Percentiles rank a stretch among this genome's conserved stretches.
Evolutionary conservation across 2,113 vertebrate species (phyloP).

Genomic region (Rhynchomys soricoides): DNA sequence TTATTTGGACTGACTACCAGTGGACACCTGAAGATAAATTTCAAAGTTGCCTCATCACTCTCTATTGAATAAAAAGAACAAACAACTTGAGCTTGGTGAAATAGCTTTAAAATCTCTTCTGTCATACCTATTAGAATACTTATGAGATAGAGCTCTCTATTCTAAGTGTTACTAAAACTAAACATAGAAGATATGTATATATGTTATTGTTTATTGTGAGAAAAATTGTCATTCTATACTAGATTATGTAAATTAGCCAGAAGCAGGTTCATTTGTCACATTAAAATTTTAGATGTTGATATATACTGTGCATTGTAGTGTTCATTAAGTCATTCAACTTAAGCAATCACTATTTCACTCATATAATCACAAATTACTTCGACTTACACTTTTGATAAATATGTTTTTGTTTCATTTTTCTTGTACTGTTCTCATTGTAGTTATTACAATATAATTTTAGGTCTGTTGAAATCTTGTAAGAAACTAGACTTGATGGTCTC

Average conservation of each 20-base stretch:
- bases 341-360: slow-evolving; percentile 2
- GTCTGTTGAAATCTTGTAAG: background rate
- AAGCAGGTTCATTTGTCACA: background rate
- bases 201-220: background rate
- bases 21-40: background rate
- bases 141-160: slow-evolving; percentile 7
- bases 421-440: background rate
- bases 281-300: slow-evolving; percentile 32
- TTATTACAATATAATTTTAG: background rate
- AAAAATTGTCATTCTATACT: background rate
- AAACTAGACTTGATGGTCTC: background rate
- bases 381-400: background rate
- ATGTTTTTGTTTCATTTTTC: slow-evolving; percentile 36
- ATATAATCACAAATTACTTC: background rate
- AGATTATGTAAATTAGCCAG: slow-evolving; percentile 41
- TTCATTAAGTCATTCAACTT: background rate
- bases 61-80: slow-evolving; percentile 20
- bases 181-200: background rate
- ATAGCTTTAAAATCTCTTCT: slow-evolving; percentile 21
- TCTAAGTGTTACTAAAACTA: slow-evolving; percentile 40
- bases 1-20: background rate
- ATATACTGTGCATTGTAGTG: background rate
- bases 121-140: background rate
- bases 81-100: slow-evolving; percentile 31
- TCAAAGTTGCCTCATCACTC: background rate